Base-by-base conservation (phyloP, 2,888 invertebrate species). In the Drosophila hawaiiensis region DNA sequence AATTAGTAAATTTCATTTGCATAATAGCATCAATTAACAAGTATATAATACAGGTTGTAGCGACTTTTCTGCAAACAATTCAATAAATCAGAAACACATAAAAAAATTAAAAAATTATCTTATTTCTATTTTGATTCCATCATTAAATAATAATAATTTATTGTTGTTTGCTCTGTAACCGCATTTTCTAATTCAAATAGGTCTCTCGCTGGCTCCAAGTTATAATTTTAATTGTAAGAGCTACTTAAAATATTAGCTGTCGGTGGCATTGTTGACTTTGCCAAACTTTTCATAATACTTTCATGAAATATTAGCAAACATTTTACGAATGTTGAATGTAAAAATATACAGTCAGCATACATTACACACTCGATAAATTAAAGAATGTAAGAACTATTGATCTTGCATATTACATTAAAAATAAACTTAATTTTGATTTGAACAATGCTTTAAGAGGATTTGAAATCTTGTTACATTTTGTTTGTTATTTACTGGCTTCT, bases 401-500 rank as follows among this genome's bases (percentile, higher is more conserved):
- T 43, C 2, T 5, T 22, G 43, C 22, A 12, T 22, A 43, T 12
- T 22, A 10, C 12, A 43, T 5, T 25, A 16, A 9, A 25, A 16
- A 25, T 9, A 10, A n/a, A 10, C 10, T 10, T 4, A 9, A 25
- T 25, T 16, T 16, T 16, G 16, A 16, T 47, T 47, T 16, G 0
- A 16, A 0, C 47, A 47, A 16, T 25, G 47, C 47, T 47, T 25
- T 19, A 12, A 29, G 19, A 10, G 3, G 50, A 29, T 50, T 12
- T 29, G 3, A 25, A 52, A 37, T 52, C 1, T 14, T 35, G n/a
- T 31, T 14, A 31, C 49, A 29, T 67, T n/a, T 64, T 37, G 58
- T 58, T 60, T 31, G 67, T 43, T 39, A 53, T 69, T 72, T 39
- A 61, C 71, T 54, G 67, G 62, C 83, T 70, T 68, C 66, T 77